phyloP scores from a whole-genome alignment of 53 echinoderm and acorn worm genomes.

The Temnopleurus reevesii region DNA sequence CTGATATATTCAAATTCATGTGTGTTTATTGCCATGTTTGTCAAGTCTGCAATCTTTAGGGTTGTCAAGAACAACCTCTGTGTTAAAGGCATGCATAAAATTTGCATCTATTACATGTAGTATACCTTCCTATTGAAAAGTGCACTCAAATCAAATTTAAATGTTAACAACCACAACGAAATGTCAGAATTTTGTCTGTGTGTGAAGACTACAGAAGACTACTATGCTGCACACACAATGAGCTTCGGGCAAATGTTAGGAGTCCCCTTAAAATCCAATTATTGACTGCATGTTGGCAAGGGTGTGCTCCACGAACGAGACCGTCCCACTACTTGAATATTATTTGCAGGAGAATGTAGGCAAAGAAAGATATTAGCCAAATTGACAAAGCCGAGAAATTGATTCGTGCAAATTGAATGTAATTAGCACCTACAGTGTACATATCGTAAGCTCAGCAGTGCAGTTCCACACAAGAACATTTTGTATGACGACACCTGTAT shows the following conservation, averaged over 20 bases:
- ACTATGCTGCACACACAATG: background rate
- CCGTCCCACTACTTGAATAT: background rate
- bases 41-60: too few relatives aligned
- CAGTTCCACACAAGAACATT: too few relatives aligned
- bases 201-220: too few relatives aligned
- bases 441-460: background rate
- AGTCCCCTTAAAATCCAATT: conserved; percentile 55
- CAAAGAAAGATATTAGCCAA: background rate
- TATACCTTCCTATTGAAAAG: too few relatives aligned
- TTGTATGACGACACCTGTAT: too few relatives aligned
- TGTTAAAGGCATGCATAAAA: too few relatives aligned
- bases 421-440: background rate
- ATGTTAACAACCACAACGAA: too few relatives aligned
- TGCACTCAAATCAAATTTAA: too few relatives aligned
- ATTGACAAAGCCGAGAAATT: conserved; percentile 24
- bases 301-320: conserved; percentile 25
- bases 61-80: too few relatives aligned
- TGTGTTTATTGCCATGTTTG: too few relatives aligned
- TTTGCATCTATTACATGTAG: too few relatives aligned
- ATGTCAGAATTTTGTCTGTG: background rate
- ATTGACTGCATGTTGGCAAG: conserved; percentile 15
- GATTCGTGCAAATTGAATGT: conserved; percentile 27
- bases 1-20: too few relatives aligned
- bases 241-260: conserved; percentile 11
- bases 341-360: background rate